Percentiles rank a stretch among this genome's conserved stretches.
phyloP scores from a whole-genome alignment of 2,797 vertebrate species.

The Syndactyla subalaris region DNA sequence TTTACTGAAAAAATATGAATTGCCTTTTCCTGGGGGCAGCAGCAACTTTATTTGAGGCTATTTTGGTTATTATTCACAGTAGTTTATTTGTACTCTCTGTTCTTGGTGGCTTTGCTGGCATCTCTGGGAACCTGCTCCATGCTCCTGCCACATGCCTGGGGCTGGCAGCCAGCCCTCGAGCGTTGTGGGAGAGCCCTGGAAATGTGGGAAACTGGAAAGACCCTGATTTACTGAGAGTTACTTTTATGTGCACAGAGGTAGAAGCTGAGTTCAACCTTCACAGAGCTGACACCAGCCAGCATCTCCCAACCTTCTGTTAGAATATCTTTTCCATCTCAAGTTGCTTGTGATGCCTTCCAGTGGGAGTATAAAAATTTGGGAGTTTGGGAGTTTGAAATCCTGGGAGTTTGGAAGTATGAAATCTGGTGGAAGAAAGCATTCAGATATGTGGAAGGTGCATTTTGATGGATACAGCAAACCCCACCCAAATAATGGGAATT shows the following conservation, averaged over 20 bases:
- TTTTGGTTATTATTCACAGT: not conserved
- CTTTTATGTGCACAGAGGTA: not conserved
- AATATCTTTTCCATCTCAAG: fast-evolving
- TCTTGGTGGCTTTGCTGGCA: not conserved
- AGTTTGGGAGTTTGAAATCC: not conserved
- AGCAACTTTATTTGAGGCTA: not conserved
- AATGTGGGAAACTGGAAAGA: not conserved
- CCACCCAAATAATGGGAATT: not conserved
- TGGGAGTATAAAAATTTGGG: not conserved
- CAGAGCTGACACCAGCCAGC: not conserved
- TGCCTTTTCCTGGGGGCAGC: not conserved
- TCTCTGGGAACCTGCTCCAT: not conserved
- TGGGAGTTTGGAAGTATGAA: not conserved
- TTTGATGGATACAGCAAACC: not conserved
- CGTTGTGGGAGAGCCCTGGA: not conserved
- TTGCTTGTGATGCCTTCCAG: not conserved
- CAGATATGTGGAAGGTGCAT: not conserved
- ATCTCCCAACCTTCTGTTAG: not conserved
- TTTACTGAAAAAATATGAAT: not conserved
- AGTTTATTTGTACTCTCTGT: not conserved
- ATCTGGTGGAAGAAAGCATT: not conserved
- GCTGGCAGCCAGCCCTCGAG: not conserved
- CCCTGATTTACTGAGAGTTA: not conserved
- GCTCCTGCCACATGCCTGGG: fast-evolving
- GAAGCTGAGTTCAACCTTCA: not conserved